A percentile compares a stretch with the other conserved stretches of the same genome.
Evolutionary conservation across 2,113 vertebrate species (phyloP).

Genomic region (Charina bottae): DNA sequence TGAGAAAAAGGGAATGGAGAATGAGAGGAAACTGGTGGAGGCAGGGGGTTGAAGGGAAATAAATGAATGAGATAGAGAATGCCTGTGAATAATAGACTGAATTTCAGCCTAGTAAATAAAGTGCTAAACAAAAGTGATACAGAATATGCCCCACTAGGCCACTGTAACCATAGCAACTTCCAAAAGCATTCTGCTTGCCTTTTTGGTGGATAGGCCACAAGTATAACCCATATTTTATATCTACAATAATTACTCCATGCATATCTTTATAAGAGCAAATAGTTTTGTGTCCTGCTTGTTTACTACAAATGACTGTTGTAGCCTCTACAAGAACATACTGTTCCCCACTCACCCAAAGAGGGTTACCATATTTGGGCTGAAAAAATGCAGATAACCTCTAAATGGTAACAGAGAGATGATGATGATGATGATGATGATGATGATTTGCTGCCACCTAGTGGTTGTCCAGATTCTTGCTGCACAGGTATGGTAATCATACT

Average conservation of each 20-base stretch:
- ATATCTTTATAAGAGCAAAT: constrained; percentile 15
- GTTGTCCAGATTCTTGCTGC: neutral
- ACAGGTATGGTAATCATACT: neutral
- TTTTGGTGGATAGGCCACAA: constrained; percentile 41
- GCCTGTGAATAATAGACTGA: constrained; percentile 67
- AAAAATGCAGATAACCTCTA: neutral
- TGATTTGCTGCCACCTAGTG: neutral
- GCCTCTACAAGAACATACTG: constrained; percentile 5
- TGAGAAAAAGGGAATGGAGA: constrained; percentile 16
- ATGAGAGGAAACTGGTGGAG: neutral
- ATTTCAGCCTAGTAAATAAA: constrained; percentile 59
- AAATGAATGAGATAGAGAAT: constrained; percentile 46
- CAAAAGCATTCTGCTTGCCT: constrained; percentile 23
- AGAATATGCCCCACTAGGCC: constrained; percentile 43
- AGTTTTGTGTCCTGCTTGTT: constrained; percentile 17
- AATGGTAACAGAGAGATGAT: neutral
- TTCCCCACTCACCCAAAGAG: neutral
- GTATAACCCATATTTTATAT: constrained; percentile 7
- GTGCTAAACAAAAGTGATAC: constrained; percentile 58
- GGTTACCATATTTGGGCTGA: neutral
- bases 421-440: neutral
- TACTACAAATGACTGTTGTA: constrained; percentile 36
- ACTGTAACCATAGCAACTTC: constrained; percentile 70
- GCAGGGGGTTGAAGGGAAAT: neutral
- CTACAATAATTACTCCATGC: neutral